Conservation (phyloP, 2,797 vertebrate species). For the Falco berigora region DNA sequence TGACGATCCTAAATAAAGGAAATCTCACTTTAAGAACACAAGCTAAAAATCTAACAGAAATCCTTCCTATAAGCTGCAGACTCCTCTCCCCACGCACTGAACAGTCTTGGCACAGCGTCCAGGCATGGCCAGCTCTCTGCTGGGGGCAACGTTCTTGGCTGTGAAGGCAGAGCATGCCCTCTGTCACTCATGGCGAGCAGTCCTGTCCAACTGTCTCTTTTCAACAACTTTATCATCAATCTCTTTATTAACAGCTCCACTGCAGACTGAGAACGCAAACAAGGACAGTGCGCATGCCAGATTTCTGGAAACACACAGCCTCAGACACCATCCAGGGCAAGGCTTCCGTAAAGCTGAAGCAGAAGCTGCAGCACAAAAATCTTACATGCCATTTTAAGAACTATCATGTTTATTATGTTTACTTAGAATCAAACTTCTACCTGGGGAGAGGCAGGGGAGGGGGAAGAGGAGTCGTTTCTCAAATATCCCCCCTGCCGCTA, state of each 20-base stretch:
- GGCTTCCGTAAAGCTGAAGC: background rate
- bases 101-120: slow-evolving; percentile 79
- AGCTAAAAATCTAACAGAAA: slow-evolving; percentile 23
- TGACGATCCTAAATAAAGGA: background rate
- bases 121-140: slow-evolving; percentile 72
- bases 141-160: slow-evolving; percentile 80
- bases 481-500: background rate
- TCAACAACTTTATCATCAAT: slow-evolving; percentile 93
- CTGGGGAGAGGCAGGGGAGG: background rate
- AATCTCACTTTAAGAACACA: background rate
- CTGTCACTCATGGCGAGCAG: slow-evolving; percentile 91
- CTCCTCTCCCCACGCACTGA: slow-evolving; percentile 44
- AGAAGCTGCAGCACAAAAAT: background rate
- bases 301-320: slow-evolving; percentile 75
- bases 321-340: slow-evolving; percentile 30
- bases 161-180: slow-evolving; percentile 86
- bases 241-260: slow-evolving; percentile 96
- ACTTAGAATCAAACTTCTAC: background rate
- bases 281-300: slow-evolving; percentile 77
- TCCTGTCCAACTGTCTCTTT: slow-evolving; percentile 97
- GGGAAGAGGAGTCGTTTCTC: background rate
- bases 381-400: background rate
- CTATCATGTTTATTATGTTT: background rate
- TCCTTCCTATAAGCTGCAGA: background rate
- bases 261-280: slow-evolving; percentile 79